Conservation (phyloP, 2,113 vertebrate genomes). For the Paedocypris sp. region DNA sequence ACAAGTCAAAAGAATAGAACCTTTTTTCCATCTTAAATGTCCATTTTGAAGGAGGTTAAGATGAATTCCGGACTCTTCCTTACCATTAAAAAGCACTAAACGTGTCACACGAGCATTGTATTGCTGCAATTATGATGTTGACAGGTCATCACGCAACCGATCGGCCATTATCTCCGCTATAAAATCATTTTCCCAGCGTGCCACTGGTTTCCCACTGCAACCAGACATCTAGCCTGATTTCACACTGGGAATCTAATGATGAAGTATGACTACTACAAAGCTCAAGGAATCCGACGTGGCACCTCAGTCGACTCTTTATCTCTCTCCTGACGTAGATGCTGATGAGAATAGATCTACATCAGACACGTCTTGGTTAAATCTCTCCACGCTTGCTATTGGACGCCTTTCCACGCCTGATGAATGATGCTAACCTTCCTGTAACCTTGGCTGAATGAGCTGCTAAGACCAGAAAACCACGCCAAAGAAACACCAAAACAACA, state of each 20-base stretch:
- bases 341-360: too few species aligned
- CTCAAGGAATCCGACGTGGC: not conserved
- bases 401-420: too few species aligned
- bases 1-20: too few species aligned
- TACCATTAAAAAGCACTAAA: not conserved
- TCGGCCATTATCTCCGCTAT: not conserved
- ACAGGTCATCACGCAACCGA: slow-evolving; percentile 4
- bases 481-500: too few species aligned
- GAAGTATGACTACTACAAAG: slow-evolving; percentile 6
- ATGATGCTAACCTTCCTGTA: too few species aligned
- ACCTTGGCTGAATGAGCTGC: too few species aligned
- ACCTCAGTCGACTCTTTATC: too few species aligned
- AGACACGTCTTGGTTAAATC: too few species aligned
- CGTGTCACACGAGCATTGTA: slow-evolving; percentile 1
- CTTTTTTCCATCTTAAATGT: too few species aligned
- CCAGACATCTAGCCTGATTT: slow-evolving; percentile 12
- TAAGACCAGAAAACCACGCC: too few species aligned
- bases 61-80: not conserved
- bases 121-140: not conserved
- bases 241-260: not conserved
- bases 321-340: too few species aligned
- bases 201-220: not conserved
- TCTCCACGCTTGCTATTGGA: too few species aligned
- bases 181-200: slow-evolving; percentile 1
- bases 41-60: not conserved